Percentiles rank a stretch among this genome's conserved stretches.
phyloP scores from a whole-genome alignment of 2,113 vertebrate species.

The Cyanistes caeruleus region DNA sequence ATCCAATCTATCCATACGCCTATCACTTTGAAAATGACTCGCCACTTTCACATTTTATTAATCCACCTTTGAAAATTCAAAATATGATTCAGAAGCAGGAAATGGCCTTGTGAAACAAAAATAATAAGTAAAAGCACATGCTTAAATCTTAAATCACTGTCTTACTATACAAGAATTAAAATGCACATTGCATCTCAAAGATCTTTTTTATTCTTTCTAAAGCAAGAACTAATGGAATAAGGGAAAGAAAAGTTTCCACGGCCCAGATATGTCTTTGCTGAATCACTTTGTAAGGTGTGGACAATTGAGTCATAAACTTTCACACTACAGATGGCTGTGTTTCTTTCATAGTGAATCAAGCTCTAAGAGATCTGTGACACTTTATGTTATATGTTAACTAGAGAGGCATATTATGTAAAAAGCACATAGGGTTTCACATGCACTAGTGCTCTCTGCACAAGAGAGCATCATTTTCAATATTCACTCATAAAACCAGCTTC shows the following conservation, averaged over 20 bases:
- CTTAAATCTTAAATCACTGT: not conserved
- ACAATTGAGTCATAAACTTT: conserved; percentile 21
- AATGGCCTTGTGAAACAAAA: not conserved
- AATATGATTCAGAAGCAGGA: not conserved
- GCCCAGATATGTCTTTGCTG: conserved; percentile 60
- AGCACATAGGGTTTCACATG: conserved; percentile 61
- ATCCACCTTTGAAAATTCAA: conserved; percentile 18
- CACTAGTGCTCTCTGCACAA: conserved; percentile 60
- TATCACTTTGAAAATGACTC: conserved; percentile 54
- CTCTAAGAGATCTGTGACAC: conserved; percentile 56
- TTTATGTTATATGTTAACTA: conserved; percentile 70
- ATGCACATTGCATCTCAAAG: not conserved
- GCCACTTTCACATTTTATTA: conserved; percentile 54
- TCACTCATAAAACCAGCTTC: conserved; percentile 34
- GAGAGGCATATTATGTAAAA: conserved; percentile 68
- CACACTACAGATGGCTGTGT: conserved; percentile 34
- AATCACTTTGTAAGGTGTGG: conserved; percentile 48
- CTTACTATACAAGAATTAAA: not conserved
- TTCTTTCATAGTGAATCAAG: conserved; percentile 43
- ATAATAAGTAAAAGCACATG: not conserved
- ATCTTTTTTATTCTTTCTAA: conserved; percentile 4
- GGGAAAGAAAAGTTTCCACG: not conserved
- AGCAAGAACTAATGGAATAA: conserved; percentile 5
- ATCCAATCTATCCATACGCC: not conserved
- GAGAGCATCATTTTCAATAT: conserved; percentile 62